phyloP scores from a whole-genome alignment of 1,140 invertebrate genomes.

The Leptinotarsa defecta region DNA sequence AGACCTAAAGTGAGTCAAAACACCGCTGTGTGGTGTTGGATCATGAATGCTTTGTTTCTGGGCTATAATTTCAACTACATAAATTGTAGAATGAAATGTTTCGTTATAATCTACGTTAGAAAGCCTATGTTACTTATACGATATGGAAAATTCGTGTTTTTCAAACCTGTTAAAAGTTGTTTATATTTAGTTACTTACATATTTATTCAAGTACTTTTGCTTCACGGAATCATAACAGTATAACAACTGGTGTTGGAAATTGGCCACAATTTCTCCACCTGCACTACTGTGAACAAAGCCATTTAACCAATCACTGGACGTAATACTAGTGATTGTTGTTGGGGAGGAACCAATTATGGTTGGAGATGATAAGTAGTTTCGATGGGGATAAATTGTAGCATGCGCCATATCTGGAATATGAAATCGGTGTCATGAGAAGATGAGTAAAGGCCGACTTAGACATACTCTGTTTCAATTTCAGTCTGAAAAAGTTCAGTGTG shows the following conservation, averaged over 20 bases:
- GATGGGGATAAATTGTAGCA: slow-evolving; percentile 28
- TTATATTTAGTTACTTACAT: neutral
- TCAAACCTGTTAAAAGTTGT: neutral
- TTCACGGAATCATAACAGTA: slow-evolving; percentile 5
- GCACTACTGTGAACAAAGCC: slow-evolving; percentile 40
- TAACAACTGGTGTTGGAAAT: slow-evolving; percentile 43
- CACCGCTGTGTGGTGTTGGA: too few relatives aligned
- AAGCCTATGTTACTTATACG: too few relatives aligned
- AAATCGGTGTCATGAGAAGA: neutral
- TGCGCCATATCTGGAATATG: slow-evolving; percentile 30
- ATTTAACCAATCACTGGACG: slow-evolving; percentile 50
- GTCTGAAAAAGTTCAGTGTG: too few relatives aligned
- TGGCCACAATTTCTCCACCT: slow-evolving; percentile 42
- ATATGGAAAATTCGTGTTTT: neutral
- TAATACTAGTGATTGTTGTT: slow-evolving; percentile 35
- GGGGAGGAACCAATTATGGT: slow-evolving; percentile 28
- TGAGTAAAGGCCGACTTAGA: too few relatives aligned
- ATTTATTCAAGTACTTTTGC: neutral
- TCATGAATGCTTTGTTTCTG: too few relatives aligned
- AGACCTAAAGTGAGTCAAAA: too few relatives aligned
- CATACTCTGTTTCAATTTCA: too few relatives aligned
- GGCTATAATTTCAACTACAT: too few relatives aligned
- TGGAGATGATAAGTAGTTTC: slow-evolving; percentile 36
- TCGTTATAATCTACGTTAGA: too few relatives aligned
- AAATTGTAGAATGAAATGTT: too few relatives aligned